These are phyloP conservation scores for Aselliscus stoliczkanus DNA, from an alignment of 2,797 vertebrate species.

Conservation along the genomic window DNA sequence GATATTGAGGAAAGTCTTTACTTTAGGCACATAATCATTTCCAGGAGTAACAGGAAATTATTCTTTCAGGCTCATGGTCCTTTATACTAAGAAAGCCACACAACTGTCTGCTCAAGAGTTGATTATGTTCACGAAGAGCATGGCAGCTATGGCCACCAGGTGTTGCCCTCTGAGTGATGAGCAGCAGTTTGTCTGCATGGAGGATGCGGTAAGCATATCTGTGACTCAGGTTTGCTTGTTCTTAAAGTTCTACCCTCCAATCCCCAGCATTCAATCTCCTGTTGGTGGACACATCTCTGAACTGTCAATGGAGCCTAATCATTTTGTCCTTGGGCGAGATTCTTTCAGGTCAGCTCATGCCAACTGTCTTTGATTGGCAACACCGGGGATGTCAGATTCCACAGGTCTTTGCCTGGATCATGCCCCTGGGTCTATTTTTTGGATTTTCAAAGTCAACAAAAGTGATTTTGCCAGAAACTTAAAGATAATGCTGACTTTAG, in stretches of 20 bases:
- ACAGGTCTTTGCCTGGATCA: not conserved
- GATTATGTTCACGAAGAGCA: slow-evolving; percentile 34
- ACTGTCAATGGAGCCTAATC: not conserved
- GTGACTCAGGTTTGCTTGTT: not conserved
- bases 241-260: not conserved
- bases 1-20: not conserved
- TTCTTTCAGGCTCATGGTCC: slow-evolving; percentile 66
- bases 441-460: not conserved
- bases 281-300: not conserved
- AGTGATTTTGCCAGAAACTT: not conserved
- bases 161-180: slow-evolving; percentile 72
- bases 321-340: not conserved
- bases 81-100: slow-evolving; percentile 74
- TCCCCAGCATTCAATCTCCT: not conserved
- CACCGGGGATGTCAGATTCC: not conserved
- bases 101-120: slow-evolving; percentile 64
- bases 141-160: not conserved
- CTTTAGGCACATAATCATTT: not conserved
- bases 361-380: not conserved
- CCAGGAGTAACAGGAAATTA: not conserved
- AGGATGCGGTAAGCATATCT: slow-evolving; percentile 62
- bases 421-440: not conserved
- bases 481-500: not conserved
- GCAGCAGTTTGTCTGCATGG: slow-evolving; percentile 58
- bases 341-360: not conserved